Evolutionary conservation across 2,888 invertebrate genomes (phyloP).

Genomic region (Cepaea hortensis): DNA sequence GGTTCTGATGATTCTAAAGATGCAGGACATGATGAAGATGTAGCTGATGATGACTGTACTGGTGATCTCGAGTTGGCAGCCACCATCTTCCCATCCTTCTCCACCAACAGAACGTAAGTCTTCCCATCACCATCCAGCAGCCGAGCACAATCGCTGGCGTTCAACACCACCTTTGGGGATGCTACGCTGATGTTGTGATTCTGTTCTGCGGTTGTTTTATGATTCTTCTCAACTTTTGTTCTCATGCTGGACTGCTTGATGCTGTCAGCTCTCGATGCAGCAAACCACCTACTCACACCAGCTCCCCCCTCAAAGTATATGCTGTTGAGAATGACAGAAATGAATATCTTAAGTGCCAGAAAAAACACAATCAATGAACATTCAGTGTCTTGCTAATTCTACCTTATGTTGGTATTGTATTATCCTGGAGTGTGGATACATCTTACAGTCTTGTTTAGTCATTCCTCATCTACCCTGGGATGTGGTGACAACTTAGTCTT

Average conservation of each 20-base stretch:
- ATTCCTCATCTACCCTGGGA: too few relatives aligned
- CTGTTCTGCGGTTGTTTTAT: conserved; percentile 28
- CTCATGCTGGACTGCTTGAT: conserved; percentile 35
- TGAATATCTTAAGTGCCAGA: not conserved
- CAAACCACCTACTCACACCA: not conserved
- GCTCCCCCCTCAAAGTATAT: not conserved
- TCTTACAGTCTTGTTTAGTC: too few relatives aligned
- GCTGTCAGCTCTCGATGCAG: not conserved
- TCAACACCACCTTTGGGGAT: conserved; percentile 44
- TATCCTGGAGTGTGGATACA: too few relatives aligned
- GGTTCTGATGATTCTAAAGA: conserved; percentile 2
- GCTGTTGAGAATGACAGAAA: not conserved
- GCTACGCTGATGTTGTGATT: conserved; percentile 36
- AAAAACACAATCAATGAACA: too few relatives aligned
- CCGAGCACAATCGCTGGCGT: conserved; percentile 46
- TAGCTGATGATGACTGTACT: conserved; percentile 1
- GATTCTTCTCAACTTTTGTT: conserved; percentile 41
- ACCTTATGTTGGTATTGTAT: too few relatives aligned
- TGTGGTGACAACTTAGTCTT: too few relatives aligned
- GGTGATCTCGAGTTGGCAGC: conserved; percentile 22
- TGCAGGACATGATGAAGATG: not conserved
- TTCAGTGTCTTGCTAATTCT: too few relatives aligned
- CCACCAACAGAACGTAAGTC: conserved; percentile 46
- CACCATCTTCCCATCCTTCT: conserved; percentile 41
- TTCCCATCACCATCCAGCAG: conserved; percentile 45